phyloP scores from a whole-genome alignment of 2,113 vertebrate species.

The Myrmophylax atrothorax region DNA sequence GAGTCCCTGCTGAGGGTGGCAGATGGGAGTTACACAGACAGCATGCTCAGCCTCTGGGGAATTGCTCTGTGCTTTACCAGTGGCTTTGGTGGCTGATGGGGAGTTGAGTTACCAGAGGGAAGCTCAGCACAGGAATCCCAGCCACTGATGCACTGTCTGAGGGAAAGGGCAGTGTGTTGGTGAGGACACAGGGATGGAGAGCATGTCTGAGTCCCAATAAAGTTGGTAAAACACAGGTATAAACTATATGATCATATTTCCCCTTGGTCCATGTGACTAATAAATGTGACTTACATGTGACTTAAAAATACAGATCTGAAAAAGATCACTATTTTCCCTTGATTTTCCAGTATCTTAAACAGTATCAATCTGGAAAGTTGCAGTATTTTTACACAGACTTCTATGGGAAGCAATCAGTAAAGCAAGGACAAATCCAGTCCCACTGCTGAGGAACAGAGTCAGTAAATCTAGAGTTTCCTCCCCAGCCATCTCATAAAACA shows the following conservation, averaged over 20 bases:
- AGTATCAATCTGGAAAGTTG: background rate
- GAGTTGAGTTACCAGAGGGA: background rate
- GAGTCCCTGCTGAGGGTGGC: slow-evolving; percentile 9
- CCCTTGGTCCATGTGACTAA: background rate
- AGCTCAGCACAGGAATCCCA: background rate
- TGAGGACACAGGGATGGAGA: background rate
- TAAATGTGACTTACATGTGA: background rate
- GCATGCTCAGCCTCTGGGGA: slow-evolving; percentile 24
- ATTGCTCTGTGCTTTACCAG: background rate
- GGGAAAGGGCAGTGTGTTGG: background rate
- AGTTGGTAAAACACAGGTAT: background rate
- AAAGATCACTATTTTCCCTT: background rate
- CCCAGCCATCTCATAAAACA: background rate
- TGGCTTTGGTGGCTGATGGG: background rate
- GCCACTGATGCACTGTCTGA: background rate
- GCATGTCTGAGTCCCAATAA: background rate
- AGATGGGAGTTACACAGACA: background rate
- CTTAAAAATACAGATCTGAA: background rate
- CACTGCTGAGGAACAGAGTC: background rate
- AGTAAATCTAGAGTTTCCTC: background rate
- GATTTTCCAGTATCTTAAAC: background rate
- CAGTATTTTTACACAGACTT: background rate
- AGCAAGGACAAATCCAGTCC: background rate
- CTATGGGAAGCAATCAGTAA: background rate
- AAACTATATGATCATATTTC: background rate